These are phyloP conservation scores for Echeneis naucrates DNA, from an alignment of 2,797 vertebrate genomes.

Conservation along the genomic window DNA sequence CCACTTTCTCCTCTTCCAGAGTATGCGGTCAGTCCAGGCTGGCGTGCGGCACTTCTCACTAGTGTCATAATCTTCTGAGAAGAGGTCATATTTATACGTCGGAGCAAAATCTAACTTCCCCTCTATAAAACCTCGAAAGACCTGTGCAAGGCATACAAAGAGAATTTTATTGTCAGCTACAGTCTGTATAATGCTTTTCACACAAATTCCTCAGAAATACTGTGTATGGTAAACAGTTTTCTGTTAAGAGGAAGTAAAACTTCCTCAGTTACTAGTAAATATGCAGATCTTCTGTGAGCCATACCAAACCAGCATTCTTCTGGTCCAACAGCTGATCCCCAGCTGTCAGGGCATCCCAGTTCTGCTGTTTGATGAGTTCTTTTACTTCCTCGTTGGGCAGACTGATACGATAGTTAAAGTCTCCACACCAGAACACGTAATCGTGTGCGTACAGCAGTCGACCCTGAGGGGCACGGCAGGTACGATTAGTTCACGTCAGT, in stretches of 20 bases:
- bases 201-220: background rate
- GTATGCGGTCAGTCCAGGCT: conserved; percentile 97
- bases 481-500: background rate
- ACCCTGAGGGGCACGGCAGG: conserved; percentile 81
- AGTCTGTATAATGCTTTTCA: background rate
- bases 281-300: background rate
- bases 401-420: conserved; percentile 97
- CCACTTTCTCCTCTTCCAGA: conserved; percentile 99
- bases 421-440: conserved; percentile 99
- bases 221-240: background rate
- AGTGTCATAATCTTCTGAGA: conserved; percentile 99
- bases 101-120: conserved; percentile 96
- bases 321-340: conserved; percentile 96
- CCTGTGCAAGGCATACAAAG: conserved; percentile 74
- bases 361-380: conserved; percentile 94
- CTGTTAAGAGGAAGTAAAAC: conserved; percentile 4
- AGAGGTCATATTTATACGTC: conserved; percentile 98
- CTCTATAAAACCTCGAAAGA: conserved; percentile 94
- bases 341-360: conserved; percentile 93
- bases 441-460: conserved; percentile 97
- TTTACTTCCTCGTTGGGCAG: conserved; percentile 98
- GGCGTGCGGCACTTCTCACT: conserved; percentile 99
- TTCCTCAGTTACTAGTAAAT: background rate
- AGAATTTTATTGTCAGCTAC: background rate
- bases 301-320: conserved; percentile 92